Base-by-base conservation (phyloP, 2,888 invertebrate genomes). In the Caenorhabditis parvicauda region DNA sequence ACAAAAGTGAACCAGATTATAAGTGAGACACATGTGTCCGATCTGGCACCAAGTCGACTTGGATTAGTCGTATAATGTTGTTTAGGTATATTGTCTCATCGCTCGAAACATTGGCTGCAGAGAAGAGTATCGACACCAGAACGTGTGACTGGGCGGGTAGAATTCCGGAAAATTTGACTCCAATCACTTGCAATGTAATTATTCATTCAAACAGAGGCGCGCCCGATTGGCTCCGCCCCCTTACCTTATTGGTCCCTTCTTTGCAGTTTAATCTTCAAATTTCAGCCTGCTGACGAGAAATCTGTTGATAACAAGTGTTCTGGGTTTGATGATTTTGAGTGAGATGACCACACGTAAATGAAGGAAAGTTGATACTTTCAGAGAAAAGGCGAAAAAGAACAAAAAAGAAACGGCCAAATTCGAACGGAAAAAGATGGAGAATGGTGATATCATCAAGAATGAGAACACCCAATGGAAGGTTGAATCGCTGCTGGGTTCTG, bases 401-500 rank as follows among this genome's bases (percentile, higher is more conserved):
- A n/a, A 45, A 35, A 12, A 46, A 29, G 43, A 38, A 21, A 25
- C 29, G 45, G 24, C 19, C 22, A 28, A 43, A 29, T 28, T 42
- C 37, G 24, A 54, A 22, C 42, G 63, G 12, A 50, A 59, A 17
- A 63, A 63, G 53, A 29, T 63, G 41, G 28, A 32, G 9, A 37
- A 50, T n/a, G 59, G 59, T 5, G 59, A 59, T 29, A 29, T 52
- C 7, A 46, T 63, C 41, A 50, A 46, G 41, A 50, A 17, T 19
- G 44, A 51, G 28, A 44, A n/a, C 22, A 25, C 32, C 35, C 4
- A 29, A 29, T 69, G 64, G 63, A 60, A 66, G 43, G 59, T 64
- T 14, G 38, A 54, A 3, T 39, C 44, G 37, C 54, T 63, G 9
- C 56, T 69, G 17, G 69, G 69, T 6, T 61, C 63, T 9, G 68